These are phyloP conservation scores for Vipera ursinii DNA, from an alignment of 2,797 vertebrate species.

Conservation along the genomic window DNA sequence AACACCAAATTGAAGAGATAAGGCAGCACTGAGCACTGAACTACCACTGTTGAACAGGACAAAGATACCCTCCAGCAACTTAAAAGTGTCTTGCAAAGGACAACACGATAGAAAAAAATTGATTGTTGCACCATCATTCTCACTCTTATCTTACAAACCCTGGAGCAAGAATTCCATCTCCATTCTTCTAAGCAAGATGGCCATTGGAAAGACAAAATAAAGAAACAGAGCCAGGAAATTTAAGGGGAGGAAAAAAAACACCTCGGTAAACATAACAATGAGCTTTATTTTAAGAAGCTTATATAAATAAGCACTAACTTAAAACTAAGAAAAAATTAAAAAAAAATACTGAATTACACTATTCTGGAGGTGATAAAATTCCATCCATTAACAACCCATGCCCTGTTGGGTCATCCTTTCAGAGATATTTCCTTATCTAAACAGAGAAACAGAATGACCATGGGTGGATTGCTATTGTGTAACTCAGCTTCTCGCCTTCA, in stretches of 20 bases:
- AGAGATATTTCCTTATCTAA: background rate
- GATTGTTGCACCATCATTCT: conserved; percentile 10
- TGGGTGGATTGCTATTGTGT: background rate
- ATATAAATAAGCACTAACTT: background rate
- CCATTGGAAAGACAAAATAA: background rate
- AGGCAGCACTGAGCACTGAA: background rate
- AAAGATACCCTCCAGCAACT: conserved; percentile 11
- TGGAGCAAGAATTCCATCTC: background rate
- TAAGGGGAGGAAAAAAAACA: too few relatives aligned
- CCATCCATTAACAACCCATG: background rate
- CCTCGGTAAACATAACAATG: background rate
- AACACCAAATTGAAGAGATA: background rate
- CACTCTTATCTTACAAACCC: conserved; percentile 20
- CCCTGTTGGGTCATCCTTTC: background rate
- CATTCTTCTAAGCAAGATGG: conserved; percentile 3
- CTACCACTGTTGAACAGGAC: conserved; percentile 6
- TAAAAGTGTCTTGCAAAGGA: conserved; percentile 10
- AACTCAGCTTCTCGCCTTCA: background rate
- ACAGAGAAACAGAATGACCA: background rate
- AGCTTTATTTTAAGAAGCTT: background rate
- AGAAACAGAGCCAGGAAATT: background rate
- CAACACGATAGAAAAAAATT: background rate
- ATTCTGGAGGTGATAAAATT: background rate
- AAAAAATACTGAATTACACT: background rate
- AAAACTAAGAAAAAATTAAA: background rate